Percentiles rank a stretch among this genome's conserved stretches.
phyloP scores from a whole-genome alignment of 2,113 vertebrate genomes.

The Falco punctatus region DNA sequence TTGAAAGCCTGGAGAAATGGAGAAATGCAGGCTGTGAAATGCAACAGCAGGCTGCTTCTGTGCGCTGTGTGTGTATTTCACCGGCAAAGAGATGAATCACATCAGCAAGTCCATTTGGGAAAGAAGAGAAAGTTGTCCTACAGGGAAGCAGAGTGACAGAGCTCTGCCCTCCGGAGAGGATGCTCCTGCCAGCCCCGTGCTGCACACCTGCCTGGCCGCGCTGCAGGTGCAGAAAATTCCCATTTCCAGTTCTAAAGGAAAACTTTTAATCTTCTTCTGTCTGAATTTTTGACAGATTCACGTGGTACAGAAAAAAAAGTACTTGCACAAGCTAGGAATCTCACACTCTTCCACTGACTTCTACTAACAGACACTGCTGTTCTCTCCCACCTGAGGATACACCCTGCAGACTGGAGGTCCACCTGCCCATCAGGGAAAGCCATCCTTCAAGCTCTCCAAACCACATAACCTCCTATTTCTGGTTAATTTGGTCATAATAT shows the following conservation, averaged over 20 bases:
- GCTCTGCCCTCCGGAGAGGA: background rate
- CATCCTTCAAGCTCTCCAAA: background rate
- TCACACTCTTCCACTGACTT: background rate
- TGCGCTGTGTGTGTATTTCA: background rate
- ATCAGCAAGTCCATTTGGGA: background rate
- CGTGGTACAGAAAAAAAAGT: background rate
- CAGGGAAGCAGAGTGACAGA: background rate
- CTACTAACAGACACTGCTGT: background rate
- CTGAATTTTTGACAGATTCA: background rate
- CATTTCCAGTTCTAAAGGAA: background rate
- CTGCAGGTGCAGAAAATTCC: background rate
- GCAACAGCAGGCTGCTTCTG: background rate
- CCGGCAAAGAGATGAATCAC: background rate
- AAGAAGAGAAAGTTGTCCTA: background rate
- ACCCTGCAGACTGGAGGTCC: background rate
- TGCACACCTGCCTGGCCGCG: accelerated
- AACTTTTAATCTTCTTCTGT: background rate
- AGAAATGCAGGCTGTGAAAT: background rate
- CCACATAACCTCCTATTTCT: accelerated
- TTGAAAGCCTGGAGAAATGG: background rate
- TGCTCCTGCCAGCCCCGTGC: background rate
- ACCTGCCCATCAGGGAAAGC: background rate
- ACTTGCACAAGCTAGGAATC: background rate
- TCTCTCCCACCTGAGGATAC: background rate
- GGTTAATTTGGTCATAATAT: background rate